Evolutionary conservation across 2,888 invertebrate genomes (phyloP), one percentile per base, ranked within the genome.

Genomic region (Cantharis flavilabris): DNA sequence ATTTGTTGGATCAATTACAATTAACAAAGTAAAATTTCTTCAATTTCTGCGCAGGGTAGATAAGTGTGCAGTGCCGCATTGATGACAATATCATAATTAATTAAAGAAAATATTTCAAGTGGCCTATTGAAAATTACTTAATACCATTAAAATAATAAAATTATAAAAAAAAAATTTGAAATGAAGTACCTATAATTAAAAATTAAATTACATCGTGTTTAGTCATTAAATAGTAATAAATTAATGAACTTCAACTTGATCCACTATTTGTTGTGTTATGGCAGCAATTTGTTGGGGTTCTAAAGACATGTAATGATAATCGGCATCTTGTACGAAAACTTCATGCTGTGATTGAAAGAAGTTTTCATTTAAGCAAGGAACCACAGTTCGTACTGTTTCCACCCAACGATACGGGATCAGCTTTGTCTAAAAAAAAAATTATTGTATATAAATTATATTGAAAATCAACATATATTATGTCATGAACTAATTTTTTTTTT

Each of bases 291-390:
- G 85, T 79, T 85, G 85, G 0, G 83, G 83, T 80, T 85, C 84
- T 33, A 86, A 77, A 10, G 85, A 84, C 69, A 86, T 82, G 70
- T 84, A 85, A 80, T 85, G 84, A 74, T 80, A 81, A 69, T 81
- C 78, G 26, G 79, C 69, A 69, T 76, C 76, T 73, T 79, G 76
- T n/a, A 82, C 69, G n/a, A 80, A 81, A 30, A 75, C 75, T 9
- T 81, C 69, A 13, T 73, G 70, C 20, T 80, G 74, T 11, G 80
- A 79, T 30, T 77, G 75, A 65, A 77, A 78, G n/a, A 16, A 62
- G 20, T 78, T 71, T 62, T 75, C 77, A 14, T 77, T 71, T 5
- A 71, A 30, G 63, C 63, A 70, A 30, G 76, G 78, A 18, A 79
- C 81, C 16, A 69, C 76, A 9, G 81, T 83, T 18, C 75, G 80